Conservation (phyloP, 2,113 vertebrate species). For the Arizona elegans region DNA sequence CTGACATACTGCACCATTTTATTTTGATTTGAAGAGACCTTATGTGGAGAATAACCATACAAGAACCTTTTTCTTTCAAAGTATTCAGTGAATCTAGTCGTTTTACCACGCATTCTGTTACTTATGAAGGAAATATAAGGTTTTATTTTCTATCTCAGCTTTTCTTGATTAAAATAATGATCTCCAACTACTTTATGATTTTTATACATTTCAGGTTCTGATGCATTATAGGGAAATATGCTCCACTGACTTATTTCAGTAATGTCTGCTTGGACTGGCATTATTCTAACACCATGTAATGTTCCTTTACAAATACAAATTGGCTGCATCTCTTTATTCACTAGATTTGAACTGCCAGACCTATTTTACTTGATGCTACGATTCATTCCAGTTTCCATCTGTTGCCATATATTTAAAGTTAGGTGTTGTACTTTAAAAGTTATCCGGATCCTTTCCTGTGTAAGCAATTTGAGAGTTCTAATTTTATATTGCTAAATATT, state of each 20-base stretch:
- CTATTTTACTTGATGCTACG: not conserved
- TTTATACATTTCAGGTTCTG: too few species aligned
- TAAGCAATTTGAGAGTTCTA: not conserved
- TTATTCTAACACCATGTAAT: not conserved
- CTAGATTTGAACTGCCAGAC: not conserved
- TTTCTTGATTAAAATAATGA: too few species aligned
- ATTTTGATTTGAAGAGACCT: not conserved
- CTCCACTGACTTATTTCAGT: too few species aligned
- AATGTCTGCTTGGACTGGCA: too few species aligned
- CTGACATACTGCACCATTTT: not conserved
- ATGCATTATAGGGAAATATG: too few species aligned
- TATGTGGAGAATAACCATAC: not conserved
- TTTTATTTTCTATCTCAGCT: too few species aligned
- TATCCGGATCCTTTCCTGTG: not conserved
- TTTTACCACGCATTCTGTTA: too few species aligned
- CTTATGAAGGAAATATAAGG: too few species aligned
- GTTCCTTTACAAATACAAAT: not conserved
- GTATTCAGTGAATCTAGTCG: not conserved
- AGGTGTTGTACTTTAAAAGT: not conserved
- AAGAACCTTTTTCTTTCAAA: not conserved
- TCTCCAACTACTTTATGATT: too few species aligned
- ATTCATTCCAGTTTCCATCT: not conserved
- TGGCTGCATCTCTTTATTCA: not conserved
- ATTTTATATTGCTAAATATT: not conserved
- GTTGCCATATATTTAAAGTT: not conserved